Base-by-base conservation (phyloP, 2,113 vertebrate genomes). In the Phasianus colchicus region DNA sequence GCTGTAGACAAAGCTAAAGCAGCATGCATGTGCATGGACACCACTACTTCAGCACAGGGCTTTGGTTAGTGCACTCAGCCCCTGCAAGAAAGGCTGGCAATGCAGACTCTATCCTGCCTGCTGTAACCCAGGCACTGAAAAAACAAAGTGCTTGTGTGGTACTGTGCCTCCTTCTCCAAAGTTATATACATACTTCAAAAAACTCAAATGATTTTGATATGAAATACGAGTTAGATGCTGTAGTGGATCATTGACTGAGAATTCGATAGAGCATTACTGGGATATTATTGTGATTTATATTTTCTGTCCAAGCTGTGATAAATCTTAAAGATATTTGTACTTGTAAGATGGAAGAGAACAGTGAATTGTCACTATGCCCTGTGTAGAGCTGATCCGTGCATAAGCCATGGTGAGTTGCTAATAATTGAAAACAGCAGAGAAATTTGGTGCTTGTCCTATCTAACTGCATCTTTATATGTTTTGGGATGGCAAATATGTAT, bases 1-100 rank as follows among this genome's bases (percentile, higher is more conserved):
- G 3, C 0, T 63, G 3, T 21, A 67, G 40, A 27, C 6, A 7
- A 0, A 1, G 8, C n/a, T 72, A 52, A 67, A 27, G 47, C 4
- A 18, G 65, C 21, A 47, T 52, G 18, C 22, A 18, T 0, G 1
- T 55, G 6, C 50, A 36, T 38, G 10, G 36, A 9, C 1, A 0
- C 38, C 54, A 20, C 36, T 83, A 0, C 32, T 80, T 80, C 48
- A 55, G 45, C 66, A 5, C 0, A 2, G 34, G 3, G 13, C n/a
- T 83, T 93, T 85, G 20, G 20, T 76, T 76, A 50, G 10, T 43
- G 20, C 10, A 13, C 7, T 38, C 7, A 15, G 45, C 25, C 15
- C 15, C 11, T 55, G 1, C 11, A 11, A 63, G n/a, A 45, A 10
- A 78, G n/a, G 10, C 36, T 89, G 50, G 45, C 88, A 36, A 8